Evolutionary conservation across 2,888 invertebrate genomes (phyloP), one percentile per base, ranked within the genome.

Genomic region (Hypena proboscidalis): DNA sequence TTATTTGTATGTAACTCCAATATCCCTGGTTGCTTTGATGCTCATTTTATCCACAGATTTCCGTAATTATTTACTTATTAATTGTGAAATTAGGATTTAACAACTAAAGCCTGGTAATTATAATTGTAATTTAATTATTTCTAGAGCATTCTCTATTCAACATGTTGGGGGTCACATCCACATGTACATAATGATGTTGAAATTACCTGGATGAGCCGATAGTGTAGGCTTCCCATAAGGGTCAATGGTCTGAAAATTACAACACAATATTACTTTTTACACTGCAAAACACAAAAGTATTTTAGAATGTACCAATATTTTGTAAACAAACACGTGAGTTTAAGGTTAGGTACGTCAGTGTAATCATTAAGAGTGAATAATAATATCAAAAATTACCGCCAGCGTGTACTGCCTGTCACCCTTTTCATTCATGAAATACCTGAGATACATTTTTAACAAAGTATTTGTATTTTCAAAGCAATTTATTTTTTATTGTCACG

Each of bases 351-450:
- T 36, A n/a, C n/a, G n/a, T n/a, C n/a, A n/a, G n/a, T n/a, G n/a
- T n/a, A n/a, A n/a, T n/a, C n/a, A 26, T 29, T 26, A 4, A 33
- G 3, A 32, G 11, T 26, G 3, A 34, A 25, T 8, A 25, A 19
- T 10, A 22, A 17, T 17, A 25, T n/a, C 32, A 44, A 10, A 8
- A 15, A 4, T n/a, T 91, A 97, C 97, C 92, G 96, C 94, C 37
- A 98, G 81, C 3, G 98, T 98, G 77, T 98, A 98, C 17, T 97
- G 94, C 33, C 97, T 93, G 6, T 96, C 94, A 0, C 96, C 96
- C 32, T 93, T 93, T 76, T 95, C 95, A 73, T 96, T 94, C 53
- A 96, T 73, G 73, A 95, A 90, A 65, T 89, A 90, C 68, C 88
- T 73, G 14, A 91, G 73, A 77, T 91, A 91, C 91, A 91, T 91